A percentile compares a stretch with the other conserved stretches of the same genome.
Conservation (phyloP, 2,113 vertebrate species). For the Pimephales promelas region DNA sequence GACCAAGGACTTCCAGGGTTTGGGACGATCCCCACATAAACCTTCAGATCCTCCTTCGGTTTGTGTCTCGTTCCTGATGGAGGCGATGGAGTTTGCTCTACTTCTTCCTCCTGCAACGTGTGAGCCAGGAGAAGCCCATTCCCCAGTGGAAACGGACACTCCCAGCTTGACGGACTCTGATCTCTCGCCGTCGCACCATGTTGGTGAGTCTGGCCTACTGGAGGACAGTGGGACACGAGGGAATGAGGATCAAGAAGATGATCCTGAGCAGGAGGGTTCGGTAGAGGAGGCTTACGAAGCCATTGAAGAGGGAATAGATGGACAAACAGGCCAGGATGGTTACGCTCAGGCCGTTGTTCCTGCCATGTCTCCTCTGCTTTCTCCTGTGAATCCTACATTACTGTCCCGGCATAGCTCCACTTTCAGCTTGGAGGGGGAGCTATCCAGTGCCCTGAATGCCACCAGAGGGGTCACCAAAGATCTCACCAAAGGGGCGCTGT, state of each 20-base stretch:
- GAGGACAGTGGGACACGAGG: slow-evolving; percentile 65
- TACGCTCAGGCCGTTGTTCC: slow-evolving; percentile 51
- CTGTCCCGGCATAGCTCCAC: slow-evolving; percentile 71
- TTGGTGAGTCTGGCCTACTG: slow-evolving; percentile 46
- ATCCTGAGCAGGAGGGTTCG: slow-evolving; percentile 69
- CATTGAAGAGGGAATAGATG: slow-evolving; percentile 74
- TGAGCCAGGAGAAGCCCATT: slow-evolving; percentile 71
- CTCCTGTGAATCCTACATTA: slow-evolving; percentile 58
- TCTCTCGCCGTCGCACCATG: slow-evolving; percentile 68
- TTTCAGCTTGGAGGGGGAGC: slow-evolving; percentile 86
- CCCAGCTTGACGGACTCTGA: slow-evolving; percentile 90
- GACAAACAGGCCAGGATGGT: slow-evolving; percentile 43
- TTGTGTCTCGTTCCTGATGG: slow-evolving; percentile 83
- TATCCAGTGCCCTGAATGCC: slow-evolving; percentile 86
- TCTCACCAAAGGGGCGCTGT: slow-evolving; percentile 93
- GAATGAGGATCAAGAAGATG: neutral
- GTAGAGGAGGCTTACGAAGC: slow-evolving; percentile 87
- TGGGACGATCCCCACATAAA: slow-evolving; percentile 63
- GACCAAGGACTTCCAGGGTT: slow-evolving; percentile 73
- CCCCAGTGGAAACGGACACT: slow-evolving; percentile 84
- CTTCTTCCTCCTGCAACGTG: slow-evolving; percentile 78
- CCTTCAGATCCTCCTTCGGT: slow-evolving; percentile 66
- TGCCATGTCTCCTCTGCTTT: slow-evolving; percentile 60
- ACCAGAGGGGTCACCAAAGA: slow-evolving; percentile 93
- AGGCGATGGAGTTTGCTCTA: slow-evolving; percentile 83